Conservation (phyloP, 2,888 invertebrate genomes). For the Zhuqinia jingwanae region DNA sequence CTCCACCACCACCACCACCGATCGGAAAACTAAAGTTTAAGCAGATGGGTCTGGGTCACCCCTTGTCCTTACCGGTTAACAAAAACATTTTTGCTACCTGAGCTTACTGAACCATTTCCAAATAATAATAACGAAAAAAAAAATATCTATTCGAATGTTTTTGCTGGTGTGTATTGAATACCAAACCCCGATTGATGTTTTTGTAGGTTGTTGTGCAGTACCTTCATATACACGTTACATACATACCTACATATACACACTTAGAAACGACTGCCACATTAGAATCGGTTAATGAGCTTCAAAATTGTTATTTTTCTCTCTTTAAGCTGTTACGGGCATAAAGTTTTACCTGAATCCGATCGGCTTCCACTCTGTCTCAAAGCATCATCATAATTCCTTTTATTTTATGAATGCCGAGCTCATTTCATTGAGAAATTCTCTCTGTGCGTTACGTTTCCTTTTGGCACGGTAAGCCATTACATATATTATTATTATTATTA, state of each 20-base stretch:
- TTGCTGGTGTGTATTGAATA: not conserved
- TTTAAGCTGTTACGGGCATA: not conserved
- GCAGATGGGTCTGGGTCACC: slow-evolving; percentile 17
- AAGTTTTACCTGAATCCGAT: slow-evolving; percentile 27
- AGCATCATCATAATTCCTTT: slow-evolving; percentile 24
- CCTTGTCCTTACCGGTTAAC: slow-evolving; percentile 47
- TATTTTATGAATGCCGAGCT: slow-evolving; percentile 38
- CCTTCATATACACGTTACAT: not conserved
- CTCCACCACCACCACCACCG: too few species aligned
- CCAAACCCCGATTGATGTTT: not conserved
- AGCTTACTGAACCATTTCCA: slow-evolving; percentile 52
- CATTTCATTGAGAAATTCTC: slow-evolving; percentile 59
- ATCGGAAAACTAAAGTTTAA: not conserved
- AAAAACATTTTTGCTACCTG: slow-evolving; percentile 55
- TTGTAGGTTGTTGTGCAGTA: too few species aligned
- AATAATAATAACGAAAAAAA: slow-evolving; percentile 32
- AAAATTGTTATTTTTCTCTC: slow-evolving; percentile 6
- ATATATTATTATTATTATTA: not conserved
- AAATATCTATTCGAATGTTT: slow-evolving; percentile 32
- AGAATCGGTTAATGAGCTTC: not conserved
- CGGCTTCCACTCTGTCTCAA: slow-evolving; percentile 47
- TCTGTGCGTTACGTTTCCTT: not conserved
- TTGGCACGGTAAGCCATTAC: not conserved
- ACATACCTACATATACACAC: not conserved
- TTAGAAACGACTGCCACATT: not conserved